A percentile compares a stretch with the other conserved stretches of the same genome.
Conservation (phyloP, 2,797 vertebrate species). For the Gymnopithys bicolor region DNA sequence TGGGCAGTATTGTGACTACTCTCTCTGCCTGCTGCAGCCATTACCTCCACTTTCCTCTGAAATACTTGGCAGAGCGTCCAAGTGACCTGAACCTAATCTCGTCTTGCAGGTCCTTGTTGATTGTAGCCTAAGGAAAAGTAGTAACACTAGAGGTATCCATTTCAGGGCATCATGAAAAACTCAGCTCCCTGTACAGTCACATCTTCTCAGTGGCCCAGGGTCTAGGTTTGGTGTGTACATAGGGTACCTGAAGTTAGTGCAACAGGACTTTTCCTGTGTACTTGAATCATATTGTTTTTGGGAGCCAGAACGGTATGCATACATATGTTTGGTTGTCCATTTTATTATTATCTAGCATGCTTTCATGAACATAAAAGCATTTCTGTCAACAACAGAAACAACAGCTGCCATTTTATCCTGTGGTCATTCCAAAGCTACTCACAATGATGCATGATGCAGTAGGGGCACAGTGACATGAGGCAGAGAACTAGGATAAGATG, state of each 20-base stretch:
- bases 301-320: background rate
- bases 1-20: background rate
- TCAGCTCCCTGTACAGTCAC: background rate
- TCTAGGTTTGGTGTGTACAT: background rate
- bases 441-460: rapidly evolving
- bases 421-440: background rate
- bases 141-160: background rate
- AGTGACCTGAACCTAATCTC: background rate
- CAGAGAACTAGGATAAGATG: background rate
- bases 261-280: background rate
- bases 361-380: background rate
- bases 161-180: background rate
- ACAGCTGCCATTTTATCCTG: background rate
- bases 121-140: background rate
- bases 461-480: background rate
- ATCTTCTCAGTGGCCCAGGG: background rate
- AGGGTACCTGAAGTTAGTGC: background rate
- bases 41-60: background rate
- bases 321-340: background rate
- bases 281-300: background rate
- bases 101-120: background rate
- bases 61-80: background rate
- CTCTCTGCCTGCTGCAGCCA: background rate
- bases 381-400: background rate
- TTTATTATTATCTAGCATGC: background rate